Base-by-base conservation (phyloP, 2,888 invertebrate species). In the Crocallis elinguaria region DNA sequence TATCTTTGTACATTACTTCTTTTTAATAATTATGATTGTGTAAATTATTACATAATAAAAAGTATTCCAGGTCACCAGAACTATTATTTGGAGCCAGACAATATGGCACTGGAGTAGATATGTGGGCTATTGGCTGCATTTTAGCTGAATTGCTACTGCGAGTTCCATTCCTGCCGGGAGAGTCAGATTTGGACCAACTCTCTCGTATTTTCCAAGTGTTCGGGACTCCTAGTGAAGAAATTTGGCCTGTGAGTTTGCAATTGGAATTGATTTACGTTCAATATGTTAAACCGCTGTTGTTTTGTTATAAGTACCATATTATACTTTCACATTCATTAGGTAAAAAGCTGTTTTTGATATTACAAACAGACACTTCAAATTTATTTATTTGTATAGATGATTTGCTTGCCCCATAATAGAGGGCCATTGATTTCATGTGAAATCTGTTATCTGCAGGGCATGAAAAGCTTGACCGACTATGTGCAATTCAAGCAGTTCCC, bases 121-220 rank as follows among this genome's bases (percentile, higher is more conserved):
- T 99, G 93, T 99, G 99, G 99, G 99, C 99, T 2, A 94, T 98
- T 8, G 99, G 99, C 2, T 99, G 99, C 81, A 99, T 99, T 75
- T 84, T 99, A 58, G 99, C 98, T 0, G 99, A 99, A 86, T 92
- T 99, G 13, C 85, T 98, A 39, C 88, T 98, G n/a, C 91, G 98
- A 60, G 95, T 96, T 2, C 99, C 99, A 0, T 96, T 99, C 74
- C 93, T 99, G 57, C 98, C 99, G 0, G 99, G 99, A 4, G 99
- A 99, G 71, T 96, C 98, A 0, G 99, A 99, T 85, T 91, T 99
- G 48, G 99, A 99, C 88, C 99, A 99, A 79, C 88, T 99, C 32
- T 96, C 97, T 0, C 96, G 96, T 74, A 99, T 99, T 73, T 99
- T 98, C 84, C 96, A 96, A 86, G 97, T 97, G 21, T 93, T 99